Evolutionary conservation across 2,113 vertebrate species (phyloP), one percentile per base, ranked within the genome.

Genomic region (Thamnophis sirtalis): DNA sequence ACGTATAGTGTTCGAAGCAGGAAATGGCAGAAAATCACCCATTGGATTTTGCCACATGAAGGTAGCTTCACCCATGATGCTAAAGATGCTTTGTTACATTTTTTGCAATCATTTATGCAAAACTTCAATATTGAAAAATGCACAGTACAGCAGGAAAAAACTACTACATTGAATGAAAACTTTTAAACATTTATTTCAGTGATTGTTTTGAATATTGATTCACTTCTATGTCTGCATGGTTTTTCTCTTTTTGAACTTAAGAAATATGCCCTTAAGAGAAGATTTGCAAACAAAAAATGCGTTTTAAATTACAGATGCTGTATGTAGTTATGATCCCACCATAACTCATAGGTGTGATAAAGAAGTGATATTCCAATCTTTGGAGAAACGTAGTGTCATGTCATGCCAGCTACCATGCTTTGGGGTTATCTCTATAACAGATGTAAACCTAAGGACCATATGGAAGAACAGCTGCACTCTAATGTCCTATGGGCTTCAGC

Each of bases 361-460:
- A 96, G 92, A 85, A 92, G n/a, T 90, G 94, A 96, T 94, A n/a
- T 95, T 96, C 96, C 92, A 95, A 9, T 93, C 94, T 92, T 92
- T 91, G 91, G 91, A 90, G 94, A 95, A 91, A 63, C 92, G 91
- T 84, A 93, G 92, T 90, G 92, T 60, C 73, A 60, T 63, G 80
- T 38, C 88, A 92, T 96, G 95, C 94, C 96, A 97, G 0, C 93
- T 87, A 13, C 21, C 88, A 93, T 94, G 90, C 94, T 92, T 94
- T 94, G 92, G 93, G 94, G 89, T 86, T 89, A 88, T 91, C 93
- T 95, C 90, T 93, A 91, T 90, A 96, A 94, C 96, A 96, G 94
- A 49, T 95, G 93, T 93, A 95, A 91, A 88, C 53, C 92, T 91
- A 80, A 55, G 92, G 92, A 95, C 93, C 94, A 95, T 93, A 91